Evolutionary conservation across 1,140 invertebrate genomes (phyloP).

Genomic region (Drosophila eugracilis): DNA sequence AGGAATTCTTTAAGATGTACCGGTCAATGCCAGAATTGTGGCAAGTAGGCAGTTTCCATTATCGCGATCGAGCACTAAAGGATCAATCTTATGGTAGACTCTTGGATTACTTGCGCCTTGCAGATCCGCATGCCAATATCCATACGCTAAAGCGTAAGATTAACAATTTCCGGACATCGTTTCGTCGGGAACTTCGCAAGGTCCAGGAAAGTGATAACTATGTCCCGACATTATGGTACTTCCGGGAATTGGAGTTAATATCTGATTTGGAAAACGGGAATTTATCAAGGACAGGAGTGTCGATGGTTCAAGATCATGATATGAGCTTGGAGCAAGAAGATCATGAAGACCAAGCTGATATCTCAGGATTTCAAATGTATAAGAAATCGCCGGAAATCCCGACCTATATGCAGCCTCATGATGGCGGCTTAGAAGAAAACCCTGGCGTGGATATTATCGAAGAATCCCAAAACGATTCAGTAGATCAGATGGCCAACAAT

Average conservation of each 20-base stretch:
- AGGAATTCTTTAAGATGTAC: slow-evolving; percentile 57
- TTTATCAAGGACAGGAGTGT: no score
- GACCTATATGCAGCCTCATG: background rate
- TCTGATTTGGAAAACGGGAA: slow-evolving; percentile 53
- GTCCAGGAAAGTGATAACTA: slow-evolving; percentile 42
- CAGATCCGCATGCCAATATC: slow-evolving; percentile 41
- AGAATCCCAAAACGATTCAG: background rate
- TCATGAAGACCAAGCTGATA: background rate
- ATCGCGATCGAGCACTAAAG: slow-evolving; percentile 52
- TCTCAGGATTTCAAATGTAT: background rate
- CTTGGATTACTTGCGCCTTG: slow-evolving; percentile 23
- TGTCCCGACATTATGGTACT: slow-evolving; percentile 59
- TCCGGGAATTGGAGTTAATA: slow-evolving; percentile 60
- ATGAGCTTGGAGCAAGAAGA: background rate
- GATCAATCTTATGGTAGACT: slow-evolving; percentile 37
- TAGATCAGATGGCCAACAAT: background rate
- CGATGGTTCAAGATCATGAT: background rate
- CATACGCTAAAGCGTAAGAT: slow-evolving; percentile 65
- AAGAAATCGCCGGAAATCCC: background rate
- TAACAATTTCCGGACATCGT: slow-evolving; percentile 68
- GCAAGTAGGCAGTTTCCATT: slow-evolving; percentile 46
- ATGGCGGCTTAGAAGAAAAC: background rate
- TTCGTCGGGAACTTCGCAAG: slow-evolving; percentile 63
- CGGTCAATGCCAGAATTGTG: slow-evolving; percentile 67
- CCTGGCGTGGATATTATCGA: background rate